Percentiles rank a stretch among this genome's conserved stretches.
phyloP scores from a whole-genome alignment of 2,888 invertebrate genomes.

The Sphaeridia pumilis region DNA sequence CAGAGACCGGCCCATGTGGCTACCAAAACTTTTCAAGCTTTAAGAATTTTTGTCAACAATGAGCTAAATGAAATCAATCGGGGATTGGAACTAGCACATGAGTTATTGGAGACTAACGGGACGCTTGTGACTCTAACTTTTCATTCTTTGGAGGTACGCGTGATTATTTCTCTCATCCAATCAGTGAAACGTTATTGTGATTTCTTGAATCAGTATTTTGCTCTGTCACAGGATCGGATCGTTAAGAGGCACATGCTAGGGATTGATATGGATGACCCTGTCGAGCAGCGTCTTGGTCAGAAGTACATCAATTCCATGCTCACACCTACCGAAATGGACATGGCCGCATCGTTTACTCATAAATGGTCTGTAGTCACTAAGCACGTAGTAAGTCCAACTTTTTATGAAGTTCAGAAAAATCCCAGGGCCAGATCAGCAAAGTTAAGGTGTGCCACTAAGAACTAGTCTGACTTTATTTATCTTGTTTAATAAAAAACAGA shows the following conservation, averaged over 20 bases:
- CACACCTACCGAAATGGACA: conserved; percentile 49
- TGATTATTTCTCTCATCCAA: not conserved
- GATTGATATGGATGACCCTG: conserved; percentile 57
- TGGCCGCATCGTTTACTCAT: conserved; percentile 51
- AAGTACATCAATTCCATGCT: conserved; percentile 56
- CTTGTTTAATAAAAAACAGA: too few relatives aligned
- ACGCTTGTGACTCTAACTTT: conserved; percentile 72
- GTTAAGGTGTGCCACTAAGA: conserved; percentile 67
- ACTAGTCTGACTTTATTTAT: not conserved
- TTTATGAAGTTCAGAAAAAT: conserved; percentile 62
- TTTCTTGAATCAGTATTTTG: not conserved
- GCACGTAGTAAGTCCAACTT: conserved; percentile 62
- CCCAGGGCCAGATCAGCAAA: conserved; percentile 82
- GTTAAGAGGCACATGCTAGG: conserved; percentile 79
- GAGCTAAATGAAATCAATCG: conserved; percentile 91
- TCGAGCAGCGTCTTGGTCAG: conserved; percentile 54
- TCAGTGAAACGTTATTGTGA: not conserved
- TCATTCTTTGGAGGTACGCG: conserved; percentile 51
- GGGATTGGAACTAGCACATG: conserved; percentile 62
- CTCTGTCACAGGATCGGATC: conserved; percentile 84
- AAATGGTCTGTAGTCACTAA: conserved; percentile 70
- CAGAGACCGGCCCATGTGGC: conserved; percentile 66
- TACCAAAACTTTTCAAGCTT: conserved; percentile 84
- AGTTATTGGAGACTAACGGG: conserved; percentile 65
- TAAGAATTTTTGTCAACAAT: conserved; percentile 91